phyloP scores from a whole-genome alignment of 2,113 vertebrate species.

The Tachycineta bicolor region DNA sequence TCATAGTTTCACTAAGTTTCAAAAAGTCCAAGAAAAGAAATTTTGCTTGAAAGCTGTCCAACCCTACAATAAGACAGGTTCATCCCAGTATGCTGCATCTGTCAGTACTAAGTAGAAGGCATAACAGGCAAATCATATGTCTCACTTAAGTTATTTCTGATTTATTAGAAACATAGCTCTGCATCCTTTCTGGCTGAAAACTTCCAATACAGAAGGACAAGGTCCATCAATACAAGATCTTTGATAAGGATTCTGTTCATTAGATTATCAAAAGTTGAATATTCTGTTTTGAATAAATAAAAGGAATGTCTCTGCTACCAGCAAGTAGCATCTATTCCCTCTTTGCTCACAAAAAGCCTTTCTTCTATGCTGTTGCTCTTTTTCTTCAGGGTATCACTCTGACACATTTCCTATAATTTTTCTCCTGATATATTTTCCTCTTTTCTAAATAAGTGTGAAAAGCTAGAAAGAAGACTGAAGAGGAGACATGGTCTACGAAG shows the following conservation, averaged over 20 bases:
- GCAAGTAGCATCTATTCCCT: not conserved
- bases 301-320: not conserved
- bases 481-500: not conserved
- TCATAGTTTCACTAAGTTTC: not conserved
- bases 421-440: not conserved
- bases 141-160: not conserved
- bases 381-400: not conserved
- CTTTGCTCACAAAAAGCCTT: not conserved
- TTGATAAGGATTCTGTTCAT: not conserved
- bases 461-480: not conserved
- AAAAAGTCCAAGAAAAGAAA: not conserved
- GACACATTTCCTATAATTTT: not conserved
- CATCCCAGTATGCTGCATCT: not conserved
- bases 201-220: not conserved
- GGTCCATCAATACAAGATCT: not conserved
- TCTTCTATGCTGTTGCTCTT: not conserved
- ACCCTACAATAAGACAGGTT: not conserved
- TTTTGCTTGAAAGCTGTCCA: not conserved
- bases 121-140: not conserved
- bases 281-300: not conserved
- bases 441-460: not conserved
- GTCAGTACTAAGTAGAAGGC: not conserved
- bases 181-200: not conserved
- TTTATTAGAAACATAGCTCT: not conserved
- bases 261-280: not conserved